Conservation (phyloP, 2,888 invertebrate species). For the Caenorhabditis auriculariae region DNA sequence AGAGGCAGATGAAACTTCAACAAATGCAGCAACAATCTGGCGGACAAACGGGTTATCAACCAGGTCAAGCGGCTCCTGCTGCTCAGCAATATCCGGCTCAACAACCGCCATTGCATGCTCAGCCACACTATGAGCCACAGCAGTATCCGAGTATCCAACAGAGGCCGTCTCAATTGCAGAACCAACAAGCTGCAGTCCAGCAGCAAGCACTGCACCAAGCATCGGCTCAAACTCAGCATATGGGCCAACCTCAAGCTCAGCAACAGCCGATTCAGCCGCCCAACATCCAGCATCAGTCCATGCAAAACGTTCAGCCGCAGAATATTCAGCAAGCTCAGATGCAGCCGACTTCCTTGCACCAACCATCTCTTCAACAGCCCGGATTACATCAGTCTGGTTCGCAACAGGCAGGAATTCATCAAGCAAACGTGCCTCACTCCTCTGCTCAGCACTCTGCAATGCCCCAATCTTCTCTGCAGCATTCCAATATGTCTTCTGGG, state of each 20-base stretch:
- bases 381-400: conserved; percentile 4
- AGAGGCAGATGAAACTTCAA: conserved; percentile 6
- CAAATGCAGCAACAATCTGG: conserved; percentile 4
- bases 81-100: conserved; percentile 2
- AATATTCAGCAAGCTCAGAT: too few species aligned
- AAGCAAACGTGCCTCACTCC: conserved; percentile 2
- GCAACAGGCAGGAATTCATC: conserved; percentile 3
- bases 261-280: not conserved
- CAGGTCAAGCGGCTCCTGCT: not conserved
- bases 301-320: too few species aligned
- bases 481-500: too few species aligned
- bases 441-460: not conserved
- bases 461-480: not conserved
- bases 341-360: not conserved
- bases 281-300: too few species aligned
- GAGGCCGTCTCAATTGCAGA: not conserved
- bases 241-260: not conserved
- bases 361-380: not conserved
- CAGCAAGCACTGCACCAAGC: conserved; percentile 2
- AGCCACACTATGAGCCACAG: conserved; percentile 3
- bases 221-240: conserved; percentile 11
- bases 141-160: conserved; percentile 12
- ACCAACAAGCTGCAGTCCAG: not conserved
- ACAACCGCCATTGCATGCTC: not conserved
- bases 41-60: not conserved